Conservation (phyloP, 2,888 invertebrate genomes). For the Xestia sexstrigata region DNA sequence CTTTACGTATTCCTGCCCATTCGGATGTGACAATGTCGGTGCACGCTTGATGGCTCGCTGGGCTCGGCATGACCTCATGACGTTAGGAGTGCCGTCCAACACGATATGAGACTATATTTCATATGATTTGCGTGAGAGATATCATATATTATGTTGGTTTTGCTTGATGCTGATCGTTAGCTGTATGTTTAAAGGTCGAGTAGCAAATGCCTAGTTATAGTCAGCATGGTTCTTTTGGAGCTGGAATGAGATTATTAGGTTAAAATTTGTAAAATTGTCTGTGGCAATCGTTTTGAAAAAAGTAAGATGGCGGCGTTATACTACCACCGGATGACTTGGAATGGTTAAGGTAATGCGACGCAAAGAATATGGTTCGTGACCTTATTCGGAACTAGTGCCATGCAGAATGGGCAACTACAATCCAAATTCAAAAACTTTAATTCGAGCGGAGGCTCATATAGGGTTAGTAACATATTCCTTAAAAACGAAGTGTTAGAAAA, state of each 20-base stretch:
- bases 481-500: too few species aligned
- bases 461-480: too few species aligned
- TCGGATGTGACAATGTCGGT: constrained; percentile 43
- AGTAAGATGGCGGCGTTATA: background rate
- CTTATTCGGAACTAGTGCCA: too few species aligned
- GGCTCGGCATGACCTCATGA: constrained; percentile 57
- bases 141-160: constrained; percentile 45
- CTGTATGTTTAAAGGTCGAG: constrained; percentile 15
- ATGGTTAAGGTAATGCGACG: too few species aligned
- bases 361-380: too few species aligned
- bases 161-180: constrained; percentile 8
- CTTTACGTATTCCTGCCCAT: constrained; percentile 8
- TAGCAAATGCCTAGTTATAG: background rate
- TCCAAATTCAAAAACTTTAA: too few species aligned
- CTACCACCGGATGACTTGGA: too few species aligned
- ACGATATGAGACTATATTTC: constrained; percentile 52
- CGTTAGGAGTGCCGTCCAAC: constrained; percentile 43
- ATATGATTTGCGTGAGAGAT: constrained; percentile 56
- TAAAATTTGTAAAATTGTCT: background rate
- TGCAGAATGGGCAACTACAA: too few species aligned
- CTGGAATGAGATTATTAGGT: background rate
- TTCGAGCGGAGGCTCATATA: too few species aligned
- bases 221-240: background rate
- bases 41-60: constrained; percentile 44
- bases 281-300: background rate